phyloP scores from a whole-genome alignment of 2,797 vertebrate species.

The Tolypeutes matacus region DNA sequence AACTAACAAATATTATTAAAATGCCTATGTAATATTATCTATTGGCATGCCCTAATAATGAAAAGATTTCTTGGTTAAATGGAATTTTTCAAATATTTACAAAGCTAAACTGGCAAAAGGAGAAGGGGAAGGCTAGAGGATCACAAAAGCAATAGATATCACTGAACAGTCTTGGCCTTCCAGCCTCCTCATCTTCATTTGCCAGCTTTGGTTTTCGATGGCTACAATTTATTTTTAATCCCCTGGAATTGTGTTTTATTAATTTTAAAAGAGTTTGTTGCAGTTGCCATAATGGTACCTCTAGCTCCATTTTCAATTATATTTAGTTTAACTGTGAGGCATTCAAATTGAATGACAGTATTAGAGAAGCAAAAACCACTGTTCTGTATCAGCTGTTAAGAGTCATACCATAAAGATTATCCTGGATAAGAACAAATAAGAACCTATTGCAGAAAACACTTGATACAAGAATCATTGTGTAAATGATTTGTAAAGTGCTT shows the following conservation, averaged over 20 bases:
- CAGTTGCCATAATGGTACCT: conserved; percentile 17
- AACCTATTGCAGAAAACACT: conserved; percentile 27
- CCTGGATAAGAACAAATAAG: conserved; percentile 52
- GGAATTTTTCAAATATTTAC: conserved; percentile 42
- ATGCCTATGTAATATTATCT: neutral
- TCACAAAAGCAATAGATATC: neutral
- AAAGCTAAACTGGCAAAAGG: conserved; percentile 35
- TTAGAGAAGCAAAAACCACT: conserved; percentile 54
- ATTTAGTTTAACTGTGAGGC: conserved; percentile 58
- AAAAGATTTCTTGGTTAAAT: conserved; percentile 36
- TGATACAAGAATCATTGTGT: conserved; percentile 22
- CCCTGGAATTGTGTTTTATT: conserved; percentile 35
- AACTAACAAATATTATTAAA: conserved; percentile 27
- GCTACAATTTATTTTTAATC: conserved; percentile 63
- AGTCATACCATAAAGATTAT: conserved; percentile 53
- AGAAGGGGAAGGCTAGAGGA: neutral
- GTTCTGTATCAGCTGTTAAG: conserved; percentile 46
- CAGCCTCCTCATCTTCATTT: neutral
- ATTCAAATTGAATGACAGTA: conserved; percentile 58
- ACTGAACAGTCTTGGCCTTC: neutral
- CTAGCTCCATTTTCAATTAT: conserved; percentile 64
- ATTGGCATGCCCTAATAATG: neutral
- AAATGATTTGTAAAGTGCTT: conserved; percentile 30
- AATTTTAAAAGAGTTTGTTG: conserved; percentile 51
- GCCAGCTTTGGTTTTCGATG: conserved; percentile 43